Evolutionary conservation across 2,888 invertebrate species (phyloP), one percentile per base, ranked within the genome.

Genomic region (Podotricha telesiphe): DNA sequence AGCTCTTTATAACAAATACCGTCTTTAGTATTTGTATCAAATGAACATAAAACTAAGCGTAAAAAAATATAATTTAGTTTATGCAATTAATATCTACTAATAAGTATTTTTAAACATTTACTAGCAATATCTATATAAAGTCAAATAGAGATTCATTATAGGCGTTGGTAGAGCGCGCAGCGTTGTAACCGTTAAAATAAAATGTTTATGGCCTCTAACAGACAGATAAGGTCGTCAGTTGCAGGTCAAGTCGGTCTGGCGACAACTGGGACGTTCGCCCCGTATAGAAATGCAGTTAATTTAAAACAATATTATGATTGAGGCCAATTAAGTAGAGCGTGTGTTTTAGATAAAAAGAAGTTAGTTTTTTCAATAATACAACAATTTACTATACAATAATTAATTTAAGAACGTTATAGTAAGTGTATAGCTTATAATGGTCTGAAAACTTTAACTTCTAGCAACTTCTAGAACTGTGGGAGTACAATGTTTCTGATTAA

Each of bases 171-270:
- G 17, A 48, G 48, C 48, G 65, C 20, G 47, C 55, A 34, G 17
- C 48, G 40, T 62, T 22, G 67, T 34, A 47, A 62, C 67, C 64
- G 70, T 68, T 68, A 58, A 68, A 56, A 65, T 51, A 61, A 50
- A 59, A 55, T 69, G 68, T 64, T 68, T 68, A 67, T 65, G 69
- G 67, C 69, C 67, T 69, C 65, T 65, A 53, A 47, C 47, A 34
- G 67, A 73, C 71, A 67, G 67, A 71, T 71, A 71, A 73, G 73
- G 73, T 67, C 71, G 69, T 40, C 48, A 10, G 47, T 61, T 69
- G 67, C 58, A 56, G 69, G 67, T 69, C 73, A 69, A 69, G 73
- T 71, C 59, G 61, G 68, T 62, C 66, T 64, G 62, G 59, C 51
- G 58, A 58, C 71, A 71, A 69, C 68, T 71, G 64, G 68, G 65